A percentile compares a stretch with the other conserved stretches of the same genome.
These are phyloP conservation scores for Oscheius sp. DNA, from an alignment of 2,888 invertebrate species.

Conservation along the genomic window DNA sequence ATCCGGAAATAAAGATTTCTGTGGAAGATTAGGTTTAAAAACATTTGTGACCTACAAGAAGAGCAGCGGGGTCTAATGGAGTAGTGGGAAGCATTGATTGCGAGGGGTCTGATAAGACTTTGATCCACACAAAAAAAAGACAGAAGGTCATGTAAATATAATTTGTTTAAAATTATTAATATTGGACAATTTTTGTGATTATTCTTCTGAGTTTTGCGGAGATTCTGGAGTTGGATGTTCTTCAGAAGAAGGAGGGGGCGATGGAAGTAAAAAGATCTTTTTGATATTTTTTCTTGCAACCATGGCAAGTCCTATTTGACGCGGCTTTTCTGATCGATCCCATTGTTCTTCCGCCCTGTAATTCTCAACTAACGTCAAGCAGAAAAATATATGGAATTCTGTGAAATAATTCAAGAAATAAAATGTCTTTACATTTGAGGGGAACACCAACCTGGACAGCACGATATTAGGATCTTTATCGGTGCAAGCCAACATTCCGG, in stretches of 20 bases:
- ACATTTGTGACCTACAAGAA: constrained; percentile 1
- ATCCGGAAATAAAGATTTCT: neutral
- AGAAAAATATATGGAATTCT: too few species aligned
- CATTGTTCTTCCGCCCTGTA: constrained; percentile 38
- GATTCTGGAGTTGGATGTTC: constrained; percentile 6
- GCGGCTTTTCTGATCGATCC: constrained; percentile 20
- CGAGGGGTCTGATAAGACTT: constrained; percentile 4
- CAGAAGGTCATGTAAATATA: constrained; percentile 11
- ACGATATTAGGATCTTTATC: constrained; percentile 41
- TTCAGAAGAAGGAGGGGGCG: neutral
- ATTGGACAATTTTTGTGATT: too few species aligned
- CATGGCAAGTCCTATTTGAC: constrained; percentile 39
- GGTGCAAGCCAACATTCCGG: constrained; percentile 36
- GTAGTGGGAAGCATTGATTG: constrained; percentile 23
- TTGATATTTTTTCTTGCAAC: constrained; percentile 28
- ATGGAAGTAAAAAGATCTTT: constrained; percentile 18
- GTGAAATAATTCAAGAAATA: neutral
- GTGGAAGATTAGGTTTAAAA: neutral
- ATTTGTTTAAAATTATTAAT: too few species aligned
- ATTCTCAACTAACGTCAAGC: neutral
- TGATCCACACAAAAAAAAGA: neutral
- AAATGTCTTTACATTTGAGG: neutral
- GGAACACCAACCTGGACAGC: constrained; percentile 33
- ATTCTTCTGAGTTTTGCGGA: constrained; percentile 5
- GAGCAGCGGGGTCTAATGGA: constrained; percentile 7